Evolutionary conservation across 2,888 invertebrate species (phyloP).

Genomic region (Tetanocera ferruginea): DNA sequence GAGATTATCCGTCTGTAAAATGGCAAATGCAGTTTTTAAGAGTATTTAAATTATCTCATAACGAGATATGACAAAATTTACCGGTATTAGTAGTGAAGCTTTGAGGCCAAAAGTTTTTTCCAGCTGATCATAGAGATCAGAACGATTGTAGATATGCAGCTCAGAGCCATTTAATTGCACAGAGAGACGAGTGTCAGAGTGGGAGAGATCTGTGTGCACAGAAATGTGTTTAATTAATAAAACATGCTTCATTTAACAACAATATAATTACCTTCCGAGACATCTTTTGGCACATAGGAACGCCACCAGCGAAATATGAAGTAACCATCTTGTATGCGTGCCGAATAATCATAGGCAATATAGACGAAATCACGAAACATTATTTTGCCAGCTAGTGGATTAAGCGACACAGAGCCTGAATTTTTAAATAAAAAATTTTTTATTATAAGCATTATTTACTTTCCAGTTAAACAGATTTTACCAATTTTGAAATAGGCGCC

Average conservation of each 20-base stretch:
- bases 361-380: slow-evolving; percentile 98
- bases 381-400: slow-evolving; percentile 97
- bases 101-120: slow-evolving; percentile 91
- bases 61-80: slow-evolving; percentile 45
- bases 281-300: slow-evolving; percentile 93
- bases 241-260: not conserved
- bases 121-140: slow-evolving; percentile 86
- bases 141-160: slow-evolving; percentile 94
- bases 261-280: slow-evolving; percentile 83
- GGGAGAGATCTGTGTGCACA: slow-evolving; percentile 85
- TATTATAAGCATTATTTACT: too few relatives aligned
- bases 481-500: slow-evolving; percentile 92
- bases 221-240: not conserved
- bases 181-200: slow-evolving; percentile 92
- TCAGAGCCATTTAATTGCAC: slow-evolving; percentile 95
- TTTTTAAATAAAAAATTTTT: slow-evolving; percentile 54
- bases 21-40: not conserved
- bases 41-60: not conserved
- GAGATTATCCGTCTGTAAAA: slow-evolving; percentile 72
- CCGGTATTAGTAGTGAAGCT: slow-evolving; percentile 78
- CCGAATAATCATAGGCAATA: slow-evolving; percentile 92
- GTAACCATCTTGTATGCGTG: slow-evolving; percentile 96
- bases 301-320: slow-evolving; percentile 99
- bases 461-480: slow-evolving; percentile 62
- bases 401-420: slow-evolving; percentile 91